A percentile compares a stretch with the other conserved stretches of the same genome.
Evolutionary conservation across 2,888 invertebrate genomes (phyloP).

Genomic region (Harpalus rufipes): DNA sequence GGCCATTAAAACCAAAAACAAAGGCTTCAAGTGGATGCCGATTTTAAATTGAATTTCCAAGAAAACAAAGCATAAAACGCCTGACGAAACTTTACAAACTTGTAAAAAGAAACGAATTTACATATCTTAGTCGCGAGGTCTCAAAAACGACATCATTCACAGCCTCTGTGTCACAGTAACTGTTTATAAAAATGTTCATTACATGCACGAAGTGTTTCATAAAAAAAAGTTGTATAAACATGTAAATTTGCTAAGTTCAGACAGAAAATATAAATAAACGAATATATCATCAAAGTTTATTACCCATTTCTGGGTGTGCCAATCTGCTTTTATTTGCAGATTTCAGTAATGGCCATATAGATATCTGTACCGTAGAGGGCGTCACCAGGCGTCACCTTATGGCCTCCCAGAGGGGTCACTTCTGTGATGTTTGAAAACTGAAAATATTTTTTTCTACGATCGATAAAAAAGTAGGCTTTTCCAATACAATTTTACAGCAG

Average conservation of each 20-base stretch:
- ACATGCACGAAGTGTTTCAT: slow-evolving; percentile 52
- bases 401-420: no score
- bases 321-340: no score
- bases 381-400: no score
- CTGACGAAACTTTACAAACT: slow-evolving; percentile 54
- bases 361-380: no score
- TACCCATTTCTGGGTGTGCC: no score
- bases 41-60: slow-evolving; percentile 62
- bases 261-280: background rate
- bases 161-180: slow-evolving; percentile 23
- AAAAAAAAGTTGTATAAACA: slow-evolving; percentile 52
- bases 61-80: slow-evolving; percentile 61
- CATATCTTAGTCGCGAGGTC: slow-evolving; percentile 53
- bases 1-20: slow-evolving; percentile 51
- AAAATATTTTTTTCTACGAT: no score
- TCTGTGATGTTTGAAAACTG: no score
- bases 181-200: slow-evolving; percentile 62
- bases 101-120: slow-evolving; percentile 59
- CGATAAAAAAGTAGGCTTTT: no score
- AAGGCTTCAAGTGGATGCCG: slow-evolving; percentile 57
- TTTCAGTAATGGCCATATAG: no score
- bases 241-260: no score
- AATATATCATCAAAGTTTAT: no score
- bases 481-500: no score
- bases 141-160: slow-evolving; percentile 23